Evolutionary conservation across 2,888 invertebrate genomes (phyloP).

Genomic region (Polymixis lichenea): DNA sequence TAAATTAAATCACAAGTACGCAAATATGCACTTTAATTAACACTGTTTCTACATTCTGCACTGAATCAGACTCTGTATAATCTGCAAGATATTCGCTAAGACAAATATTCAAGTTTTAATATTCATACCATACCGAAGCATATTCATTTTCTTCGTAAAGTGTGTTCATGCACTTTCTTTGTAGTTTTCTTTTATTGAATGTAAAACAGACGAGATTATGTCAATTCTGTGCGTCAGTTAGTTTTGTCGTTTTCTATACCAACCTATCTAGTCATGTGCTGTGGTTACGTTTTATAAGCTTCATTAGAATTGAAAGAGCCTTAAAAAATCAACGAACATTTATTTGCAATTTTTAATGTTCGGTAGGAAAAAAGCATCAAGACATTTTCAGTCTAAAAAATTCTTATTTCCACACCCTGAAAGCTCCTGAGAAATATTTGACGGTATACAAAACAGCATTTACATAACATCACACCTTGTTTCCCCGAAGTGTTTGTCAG

Average conservation of each 20-base stretch:
- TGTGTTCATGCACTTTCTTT: background rate
- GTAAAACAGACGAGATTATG: background rate
- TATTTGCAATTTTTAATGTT: no score
- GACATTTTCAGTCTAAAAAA: no score
- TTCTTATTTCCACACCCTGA: no score
- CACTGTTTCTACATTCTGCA: conserved; percentile 29
- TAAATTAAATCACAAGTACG: conserved; percentile 39
- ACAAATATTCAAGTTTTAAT: conserved; percentile 30
- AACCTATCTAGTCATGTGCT: background rate
- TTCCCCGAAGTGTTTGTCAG: no score
- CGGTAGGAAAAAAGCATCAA: no score
- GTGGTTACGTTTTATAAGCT: background rate
- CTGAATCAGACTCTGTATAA: conserved; percentile 14
- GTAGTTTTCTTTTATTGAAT: background rate
- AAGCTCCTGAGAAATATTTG: no score
- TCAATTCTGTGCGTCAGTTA: no score
- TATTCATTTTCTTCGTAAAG: conserved; percentile 18
- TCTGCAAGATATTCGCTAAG: conserved; percentile 41
- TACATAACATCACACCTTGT: no score
- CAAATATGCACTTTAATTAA: conserved; percentile 61
- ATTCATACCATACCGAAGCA: conserved; percentile 33
- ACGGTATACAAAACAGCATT: no score
- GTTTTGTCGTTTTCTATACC: background rate
- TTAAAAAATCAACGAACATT: no score
- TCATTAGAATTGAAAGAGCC: background rate